Percentiles rank a stretch among this genome's conserved stretches.
These are phyloP conservation scores for Xiphophorus maculatus DNA, from an alignment of 2,113 vertebrate genomes.

Conservation along the genomic window DNA sequence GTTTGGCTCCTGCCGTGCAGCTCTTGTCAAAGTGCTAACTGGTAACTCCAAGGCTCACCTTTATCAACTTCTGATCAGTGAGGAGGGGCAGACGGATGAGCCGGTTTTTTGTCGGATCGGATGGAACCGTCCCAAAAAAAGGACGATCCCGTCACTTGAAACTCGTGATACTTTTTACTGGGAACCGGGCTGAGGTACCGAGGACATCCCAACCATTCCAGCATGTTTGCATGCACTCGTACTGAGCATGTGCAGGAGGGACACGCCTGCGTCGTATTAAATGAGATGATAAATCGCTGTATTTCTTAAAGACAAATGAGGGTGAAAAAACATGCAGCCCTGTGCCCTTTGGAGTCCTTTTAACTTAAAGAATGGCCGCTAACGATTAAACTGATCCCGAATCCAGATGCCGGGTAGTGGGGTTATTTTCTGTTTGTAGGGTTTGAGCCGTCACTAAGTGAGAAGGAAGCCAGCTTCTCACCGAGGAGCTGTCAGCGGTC, in stretches of 20 bases:
- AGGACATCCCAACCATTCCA: conserved; percentile 36
- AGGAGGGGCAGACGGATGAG: conserved; percentile 13
- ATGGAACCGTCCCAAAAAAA: conserved; percentile 35
- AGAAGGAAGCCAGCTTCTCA: conserved; percentile 24
- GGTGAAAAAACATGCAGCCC: not conserved
- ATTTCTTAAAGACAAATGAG: not conserved
- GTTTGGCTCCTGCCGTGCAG: conserved; percentile 26
- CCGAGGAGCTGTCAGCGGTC: conserved; percentile 27
- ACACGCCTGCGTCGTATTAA: not conserved
- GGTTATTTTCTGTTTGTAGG: conserved; percentile 6
- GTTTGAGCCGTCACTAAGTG: not conserved
- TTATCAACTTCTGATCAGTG: conserved; percentile 70
- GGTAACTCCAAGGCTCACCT: conserved; percentile 38
- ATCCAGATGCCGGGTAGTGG: not conserved
- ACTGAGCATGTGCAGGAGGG: conserved; percentile 13
- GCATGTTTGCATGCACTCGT: conserved; percentile 46
- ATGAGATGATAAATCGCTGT: not conserved
- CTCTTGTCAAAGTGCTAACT: conserved; percentile 15
- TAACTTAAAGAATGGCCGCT: not conserved
- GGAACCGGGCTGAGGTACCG: conserved; percentile 44
- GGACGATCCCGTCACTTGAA: conserved; percentile 62
- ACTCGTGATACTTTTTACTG: conserved; percentile 41
- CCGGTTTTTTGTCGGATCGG: conserved; percentile 47
- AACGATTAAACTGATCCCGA: conserved; percentile 5
- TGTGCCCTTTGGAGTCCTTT: not conserved